A percentile compares a stretch with the other conserved stretches of the same genome.
These are phyloP conservation scores for Neria commutata DNA, from an alignment of 2,888 invertebrate genomes.

Conservation along the genomic window DNA sequence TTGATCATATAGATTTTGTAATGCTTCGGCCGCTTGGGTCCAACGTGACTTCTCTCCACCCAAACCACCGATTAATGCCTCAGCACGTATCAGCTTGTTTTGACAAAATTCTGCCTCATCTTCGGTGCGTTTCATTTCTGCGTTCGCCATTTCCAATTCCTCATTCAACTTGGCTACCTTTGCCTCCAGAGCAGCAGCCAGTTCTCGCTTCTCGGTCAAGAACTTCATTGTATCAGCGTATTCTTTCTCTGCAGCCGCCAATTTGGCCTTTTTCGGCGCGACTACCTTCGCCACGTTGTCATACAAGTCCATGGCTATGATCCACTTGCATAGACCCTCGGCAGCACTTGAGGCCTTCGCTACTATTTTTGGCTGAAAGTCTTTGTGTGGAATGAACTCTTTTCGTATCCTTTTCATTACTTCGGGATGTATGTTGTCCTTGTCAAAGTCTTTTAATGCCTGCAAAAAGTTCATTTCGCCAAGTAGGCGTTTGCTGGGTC, in stretches of 20 bases:
- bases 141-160: constrained; percentile 75
- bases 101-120: constrained; percentile 83
- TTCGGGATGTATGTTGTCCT: constrained; percentile 73
- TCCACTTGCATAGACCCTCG: constrained; percentile 90
- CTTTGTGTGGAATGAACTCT: constrained; percentile 76
- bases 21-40: constrained; percentile 76
- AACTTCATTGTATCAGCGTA: constrained; percentile 84
- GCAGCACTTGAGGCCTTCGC: constrained; percentile 86
- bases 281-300: constrained; percentile 84
- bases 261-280: constrained; percentile 86
- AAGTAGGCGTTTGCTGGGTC: constrained; percentile 80
- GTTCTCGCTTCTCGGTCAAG: constrained; percentile 80
- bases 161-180: constrained; percentile 75
- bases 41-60: constrained; percentile 89
- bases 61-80: constrained; percentile 84
- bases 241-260: constrained; percentile 80
- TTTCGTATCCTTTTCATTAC: constrained; percentile 82
- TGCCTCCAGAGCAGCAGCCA: constrained; percentile 77
- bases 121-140: constrained; percentile 76
- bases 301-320: constrained; percentile 91
- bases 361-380: constrained; percentile 82
- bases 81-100: constrained; percentile 82
- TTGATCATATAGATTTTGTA: constrained; percentile 78
- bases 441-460: constrained; percentile 84
- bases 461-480: constrained; percentile 85